Evolutionary conservation across 2,888 invertebrate genomes (phyloP), one percentile per base, ranked within the genome.

Genomic region (Ochlodes sylvanus): DNA sequence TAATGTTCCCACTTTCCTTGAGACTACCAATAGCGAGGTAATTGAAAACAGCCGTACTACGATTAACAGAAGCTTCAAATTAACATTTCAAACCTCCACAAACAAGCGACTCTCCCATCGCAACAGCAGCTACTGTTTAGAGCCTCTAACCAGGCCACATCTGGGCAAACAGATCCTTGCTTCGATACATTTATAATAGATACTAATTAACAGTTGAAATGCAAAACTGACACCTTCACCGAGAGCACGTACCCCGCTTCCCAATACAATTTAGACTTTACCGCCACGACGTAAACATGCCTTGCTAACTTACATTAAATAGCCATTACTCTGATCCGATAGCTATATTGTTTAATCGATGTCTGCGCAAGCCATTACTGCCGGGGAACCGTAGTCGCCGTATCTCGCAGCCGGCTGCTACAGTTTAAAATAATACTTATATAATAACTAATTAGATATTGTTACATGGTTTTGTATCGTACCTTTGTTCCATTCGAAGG

Each of bases 261-360:
- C 17, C 17, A 7, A 47, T 47, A 1, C 21, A 65, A 38, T 65
- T 65, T 65, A 50, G 41, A 52, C 65, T 52, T 65, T 65, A 65
- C 52, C 52, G 21, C 47, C 6, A 7, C 6, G 10, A 15, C 15
- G 32, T 65, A 65, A 58, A 17, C 12, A 42, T 27, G 5, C 4
- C 57, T 32, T 3, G n/a, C 10, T 50, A 38, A 9, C 55, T 19
- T 50, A 57, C 50, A 65, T 57, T 21, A 12, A 21, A 2, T 57
- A 7, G 38, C 34, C 65, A 65, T 65, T 65, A 58, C 50, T 38
- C 41, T 65, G 52, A 65, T 65, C 65, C 17, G 65, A 65, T 65
- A 65, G 52, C 50, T 41, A 42, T 65, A 65, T 58, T 52, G 65
- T 65, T 65, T 52, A 58, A 58, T 65, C 64, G 64, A 44, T 19